phyloP scores from a whole-genome alignment of 2,113 vertebrate species.

The Bujurquina vittata region DNA sequence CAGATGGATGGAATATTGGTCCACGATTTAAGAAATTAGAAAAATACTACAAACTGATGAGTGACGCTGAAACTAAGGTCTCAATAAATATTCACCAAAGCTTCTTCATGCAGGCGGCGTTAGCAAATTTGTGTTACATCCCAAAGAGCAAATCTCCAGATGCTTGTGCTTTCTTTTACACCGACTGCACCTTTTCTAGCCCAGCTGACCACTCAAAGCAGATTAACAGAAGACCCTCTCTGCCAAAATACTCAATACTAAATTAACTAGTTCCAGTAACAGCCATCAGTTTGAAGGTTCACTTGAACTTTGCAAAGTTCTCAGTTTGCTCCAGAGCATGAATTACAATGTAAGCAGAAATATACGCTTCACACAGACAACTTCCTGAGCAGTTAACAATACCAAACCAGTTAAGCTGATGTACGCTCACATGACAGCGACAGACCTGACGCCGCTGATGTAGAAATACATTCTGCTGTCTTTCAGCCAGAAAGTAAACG shows the following conservation, averaged over 20 bases:
- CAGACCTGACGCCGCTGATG: not conserved
- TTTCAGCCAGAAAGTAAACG: not conserved
- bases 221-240: not conserved
- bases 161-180: not conserved
- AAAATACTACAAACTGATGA: not conserved
- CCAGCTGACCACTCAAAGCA: not conserved
- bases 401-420: not conserved
- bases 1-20: not conserved
- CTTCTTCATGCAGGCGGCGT: not conserved
- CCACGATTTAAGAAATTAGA: not conserved
- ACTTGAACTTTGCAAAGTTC: not conserved
- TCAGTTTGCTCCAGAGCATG: no score
- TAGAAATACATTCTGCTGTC: not conserved
- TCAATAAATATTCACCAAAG: not conserved
- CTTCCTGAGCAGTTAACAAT: not conserved
- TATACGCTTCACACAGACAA: not conserved
- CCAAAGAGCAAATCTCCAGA: not conserved
- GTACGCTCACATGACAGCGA: not conserved
- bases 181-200: not conserved
- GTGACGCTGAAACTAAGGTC: not conserved
- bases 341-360: not conserved
- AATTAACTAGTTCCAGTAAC: no score
- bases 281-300: no score
- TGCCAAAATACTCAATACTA: no score
- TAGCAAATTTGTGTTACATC: not conserved